Base-by-base conservation (phyloP, 2,113 vertebrate species). In the Elaphurus davidianus region DNA sequence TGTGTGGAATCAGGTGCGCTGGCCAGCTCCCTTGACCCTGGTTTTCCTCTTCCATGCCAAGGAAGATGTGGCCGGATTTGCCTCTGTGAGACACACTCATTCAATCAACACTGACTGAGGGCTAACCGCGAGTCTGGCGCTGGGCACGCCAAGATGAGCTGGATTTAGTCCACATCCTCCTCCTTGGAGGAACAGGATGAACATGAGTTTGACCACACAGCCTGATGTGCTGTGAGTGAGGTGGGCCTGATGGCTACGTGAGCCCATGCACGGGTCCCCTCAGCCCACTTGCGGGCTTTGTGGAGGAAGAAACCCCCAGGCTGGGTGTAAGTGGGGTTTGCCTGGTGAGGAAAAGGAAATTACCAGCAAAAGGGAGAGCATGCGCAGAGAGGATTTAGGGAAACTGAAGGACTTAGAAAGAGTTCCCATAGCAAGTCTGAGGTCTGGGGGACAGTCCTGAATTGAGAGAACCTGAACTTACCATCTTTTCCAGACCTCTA, bases 171-270 rank as follows among this genome's bases (percentile, higher is more conserved):
- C 62, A 28, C 11, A 36, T 25, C 25, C 36, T 78, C 62, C 14
- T 52, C 3, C 0, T 2, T 27, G 87, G 50, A 95, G 76, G 36
- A 52, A 36, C 14, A 16, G 71, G 71, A 81, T 10, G 33, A 17
- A 60, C 30, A 43, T 12, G 0, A 6, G 19, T 50, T 47, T 83
- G 84, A 59, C 76, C 67, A 13, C 60, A 50, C 1, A 16, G 36
- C 6, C 16, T 3, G 40, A 28, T 57, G 60, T 8, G 76, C 76
- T 19, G 0, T 30, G 30, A 50, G 0, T 43, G 59, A 71, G 13
- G 13, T 0, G 30, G 55, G 19, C 25, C 57, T 57, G 40, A 21
- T 1, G 2, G 54, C 62, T 54, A 1, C 1, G 3, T 6, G 14
- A 84, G 23, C 67, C 57, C 64, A 27, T 0, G 11, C n/a, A 11